A percentile compares a stretch with the other conserved stretches of the same genome.
Evolutionary conservation across 2,113 vertebrate species (phyloP).

Genomic region (Theristicus caerulescens): DNA sequence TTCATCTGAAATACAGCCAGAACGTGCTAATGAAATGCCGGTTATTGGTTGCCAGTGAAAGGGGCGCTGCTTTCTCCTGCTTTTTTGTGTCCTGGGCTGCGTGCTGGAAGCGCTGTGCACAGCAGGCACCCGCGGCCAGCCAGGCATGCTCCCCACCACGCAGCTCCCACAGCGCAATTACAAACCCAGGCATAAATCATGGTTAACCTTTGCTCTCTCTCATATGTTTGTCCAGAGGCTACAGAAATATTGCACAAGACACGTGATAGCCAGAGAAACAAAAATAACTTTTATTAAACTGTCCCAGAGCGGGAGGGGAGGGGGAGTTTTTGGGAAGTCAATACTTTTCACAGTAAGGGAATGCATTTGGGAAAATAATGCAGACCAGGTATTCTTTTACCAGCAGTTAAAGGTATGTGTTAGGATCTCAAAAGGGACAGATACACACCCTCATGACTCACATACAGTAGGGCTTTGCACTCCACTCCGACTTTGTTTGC

Average conservation of each 20-base stretch:
- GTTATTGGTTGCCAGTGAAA: neutral
- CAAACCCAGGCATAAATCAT: neutral
- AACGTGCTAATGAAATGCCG: accelerated
- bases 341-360: neutral
- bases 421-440: neutral
- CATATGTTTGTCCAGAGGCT: slow-evolving; percentile 36
- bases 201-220: slow-evolving; percentile 48
- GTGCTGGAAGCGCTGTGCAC: neutral
- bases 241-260: slow-evolving; percentile 44
- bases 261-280: neutral
- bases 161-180: neutral
- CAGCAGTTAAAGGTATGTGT: neutral
- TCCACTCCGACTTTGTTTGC: neutral
- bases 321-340: neutral
- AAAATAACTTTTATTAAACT: neutral
- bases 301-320: neutral
- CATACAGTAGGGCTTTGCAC: neutral
- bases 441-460: slow-evolving; percentile 27
- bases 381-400: neutral
- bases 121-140: neutral
- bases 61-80: neutral
- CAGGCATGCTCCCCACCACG: neutral
- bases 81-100: neutral
- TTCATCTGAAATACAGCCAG: neutral
- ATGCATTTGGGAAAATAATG: neutral